Percentiles rank a stretch among this genome's conserved stretches.
Evolutionary conservation across 1,140 invertebrate genomes (phyloP).

Genomic region (Apis mellifera): DNA sequence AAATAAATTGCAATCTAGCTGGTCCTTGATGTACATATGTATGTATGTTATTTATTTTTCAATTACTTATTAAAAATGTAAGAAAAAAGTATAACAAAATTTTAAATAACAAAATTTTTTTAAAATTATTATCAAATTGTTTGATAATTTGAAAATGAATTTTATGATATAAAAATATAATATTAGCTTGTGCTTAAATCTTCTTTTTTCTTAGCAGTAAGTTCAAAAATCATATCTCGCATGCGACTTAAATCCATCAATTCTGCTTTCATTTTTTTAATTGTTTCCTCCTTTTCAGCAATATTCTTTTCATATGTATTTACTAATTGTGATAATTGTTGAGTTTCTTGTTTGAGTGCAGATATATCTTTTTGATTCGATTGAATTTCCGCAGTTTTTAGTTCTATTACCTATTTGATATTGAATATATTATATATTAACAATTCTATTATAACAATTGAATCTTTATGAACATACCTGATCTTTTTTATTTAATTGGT

Average conservation of each 20-base stretch:
- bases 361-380: slow-evolving; percentile 64
- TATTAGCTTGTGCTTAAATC: slow-evolving; percentile 59
- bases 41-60: slow-evolving; percentile 22
- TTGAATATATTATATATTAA: slow-evolving; percentile 17
- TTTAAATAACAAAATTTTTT: neutral
- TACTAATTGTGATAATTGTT: slow-evolving; percentile 66
- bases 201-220: slow-evolving; percentile 75
- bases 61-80: slow-evolving; percentile 31
- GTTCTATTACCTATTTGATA: slow-evolving; percentile 66
- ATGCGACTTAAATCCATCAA: slow-evolving; percentile 72
- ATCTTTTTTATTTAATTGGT: slow-evolving; percentile 66
- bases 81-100: neutral
- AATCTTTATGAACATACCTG: slow-evolving; percentile 59
- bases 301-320: slow-evolving; percentile 66
- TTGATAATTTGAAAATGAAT: slow-evolving; percentile 23
- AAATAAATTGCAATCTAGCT: slow-evolving; percentile 20
- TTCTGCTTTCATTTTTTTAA: slow-evolving; percentile 67
- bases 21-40: neutral
- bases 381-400: slow-evolving; percentile 65
- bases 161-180: slow-evolving; percentile 6
- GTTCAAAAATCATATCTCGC: slow-evolving; percentile 75
- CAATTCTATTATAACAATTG: slow-evolving; percentile 10
- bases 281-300: slow-evolving; percentile 68
- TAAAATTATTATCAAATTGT: slow-evolving; percentile 27
- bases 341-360: slow-evolving; percentile 70